These are phyloP conservation scores for Volucella inanis DNA, from an alignment of 2,888 invertebrate species.

Conservation along the genomic window DNA sequence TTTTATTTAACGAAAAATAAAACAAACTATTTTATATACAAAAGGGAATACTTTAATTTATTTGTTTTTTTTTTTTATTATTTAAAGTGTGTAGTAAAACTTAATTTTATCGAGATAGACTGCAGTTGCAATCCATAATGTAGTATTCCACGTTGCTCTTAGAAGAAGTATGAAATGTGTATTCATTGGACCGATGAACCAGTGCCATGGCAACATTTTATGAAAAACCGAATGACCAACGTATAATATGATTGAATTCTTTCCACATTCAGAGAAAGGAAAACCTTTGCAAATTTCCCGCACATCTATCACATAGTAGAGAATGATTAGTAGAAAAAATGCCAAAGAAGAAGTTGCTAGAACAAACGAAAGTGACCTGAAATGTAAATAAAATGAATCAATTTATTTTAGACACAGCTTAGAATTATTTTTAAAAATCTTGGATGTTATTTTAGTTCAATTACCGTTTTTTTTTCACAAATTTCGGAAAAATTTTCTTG, in stretches of 20 bases:
- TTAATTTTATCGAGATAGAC: conserved; percentile 90
- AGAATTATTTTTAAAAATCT: too few relatives aligned
- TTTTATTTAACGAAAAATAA: conserved; percentile 29
- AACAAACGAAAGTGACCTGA: conserved; percentile 90
- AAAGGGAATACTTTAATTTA: background rate
- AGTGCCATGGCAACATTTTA: conserved; percentile 91
- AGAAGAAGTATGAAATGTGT: conserved; percentile 89
- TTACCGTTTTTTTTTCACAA: too few relatives aligned
- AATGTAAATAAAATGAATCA: background rate
- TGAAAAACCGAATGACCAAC: conserved; percentile 92
- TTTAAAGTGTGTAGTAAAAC: conserved; percentile 80
- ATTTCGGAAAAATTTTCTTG: too few relatives aligned
- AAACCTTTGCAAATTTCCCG: conserved; percentile 90
- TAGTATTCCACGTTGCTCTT: conserved; percentile 92
- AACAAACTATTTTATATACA: conserved; percentile 60
- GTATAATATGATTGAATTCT: conserved; percentile 95
- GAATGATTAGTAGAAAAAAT: conserved; percentile 88
- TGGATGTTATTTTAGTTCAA: too few relatives aligned
- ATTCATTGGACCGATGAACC: conserved; percentile 88
- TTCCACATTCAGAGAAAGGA: conserved; percentile 95
- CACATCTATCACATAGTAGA: conserved; percentile 92
- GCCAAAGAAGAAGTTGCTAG: conserved; percentile 91
- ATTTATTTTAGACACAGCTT: background rate
- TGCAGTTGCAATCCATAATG: conserved; percentile 91
- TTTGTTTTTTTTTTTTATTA: background rate